Evolutionary conservation across 2,888 invertebrate species (phyloP), one percentile per base, ranked within the genome.

Genomic region (Galeopsomyia nigrocyanea): DNA sequence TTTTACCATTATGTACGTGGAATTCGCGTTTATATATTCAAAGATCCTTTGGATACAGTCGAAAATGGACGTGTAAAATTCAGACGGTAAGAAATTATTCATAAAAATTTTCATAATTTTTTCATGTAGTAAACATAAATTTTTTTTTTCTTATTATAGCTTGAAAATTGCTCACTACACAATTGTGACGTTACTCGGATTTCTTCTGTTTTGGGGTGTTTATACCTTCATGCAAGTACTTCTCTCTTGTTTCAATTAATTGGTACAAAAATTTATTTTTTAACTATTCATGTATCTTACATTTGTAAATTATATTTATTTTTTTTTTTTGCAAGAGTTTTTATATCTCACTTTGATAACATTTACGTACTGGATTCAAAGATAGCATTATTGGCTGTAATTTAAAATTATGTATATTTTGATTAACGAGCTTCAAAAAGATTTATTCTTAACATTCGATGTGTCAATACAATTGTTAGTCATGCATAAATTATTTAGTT

Each of bases 11-110:
- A 93, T 78, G 85, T 92, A 0, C 86, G 90, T 85, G 96, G 96
- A 3, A 87, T 94, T 39, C 89, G 95, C 73, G 88, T 91, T 0
- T 95, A 92, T 82, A 83, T 96, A 2, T 80, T 95, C 21, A 94
- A 95, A 78, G 95, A 96, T 81, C 91, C 94, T 57, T 82, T 93
- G 14, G 90, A 91, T 0, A 92, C 92, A 0, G 78, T 94, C 68
- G 90, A 92, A 0, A 87, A 89, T 79, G 93, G 90, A 31, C 87
- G 10, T 9, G 3, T 7, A 1, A 58, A 60, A 53, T 19, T 39
- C 2, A 53, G 2, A 39, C n/a, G n/a, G 70, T 64, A 47, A 63
- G 46, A 60, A 17, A 31, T 5, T 51, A 50, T 69, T 49, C 14
- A 10, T 39, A 3, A 39, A 3, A 39, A 5, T 39, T 22, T 49